A percentile compares a stretch with the other conserved stretches of the same genome.
These are phyloP conservation scores for Artemia franciscana DNA, from an alignment of 1,140 invertebrate species.

Conservation along the genomic window DNA sequence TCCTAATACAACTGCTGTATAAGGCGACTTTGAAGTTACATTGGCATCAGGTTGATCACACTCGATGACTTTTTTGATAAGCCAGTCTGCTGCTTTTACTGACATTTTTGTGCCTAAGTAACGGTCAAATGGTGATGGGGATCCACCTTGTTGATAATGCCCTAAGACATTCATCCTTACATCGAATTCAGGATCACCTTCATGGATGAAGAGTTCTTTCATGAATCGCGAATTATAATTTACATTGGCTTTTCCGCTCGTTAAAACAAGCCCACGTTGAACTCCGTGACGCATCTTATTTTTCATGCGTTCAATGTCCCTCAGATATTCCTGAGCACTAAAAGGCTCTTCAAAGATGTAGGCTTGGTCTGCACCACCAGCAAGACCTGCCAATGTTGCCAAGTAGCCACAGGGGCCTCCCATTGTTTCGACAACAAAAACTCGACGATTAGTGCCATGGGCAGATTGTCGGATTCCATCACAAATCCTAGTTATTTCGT, in stretches of 20 bases:
- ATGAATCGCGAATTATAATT: constrained; percentile 98
- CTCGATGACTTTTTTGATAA: too few species aligned
- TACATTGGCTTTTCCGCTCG: constrained; percentile 82
- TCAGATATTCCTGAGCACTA: too few species aligned
- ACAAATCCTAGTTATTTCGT: constrained; percentile 83
- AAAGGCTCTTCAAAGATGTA: constrained; percentile 3
- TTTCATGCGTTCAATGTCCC: too few species aligned
- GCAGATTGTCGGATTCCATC: too few species aligned
- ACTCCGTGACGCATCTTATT: constrained; percentile 77
- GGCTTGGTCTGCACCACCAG: background rate
- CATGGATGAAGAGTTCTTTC: constrained; percentile 75
- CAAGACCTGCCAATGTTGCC: constrained; percentile 13
- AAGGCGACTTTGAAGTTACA: too few species aligned
- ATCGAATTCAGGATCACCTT: constrained; percentile 85
- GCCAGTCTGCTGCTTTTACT: too few species aligned
- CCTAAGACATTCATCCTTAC: constrained; percentile 79
- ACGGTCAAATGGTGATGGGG: too few species aligned
- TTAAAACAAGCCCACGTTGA: constrained; percentile 67
- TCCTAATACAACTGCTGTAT: too few species aligned
- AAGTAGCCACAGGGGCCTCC: constrained; percentile 32
- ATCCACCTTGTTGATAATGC: too few species aligned
- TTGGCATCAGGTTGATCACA: too few species aligned
- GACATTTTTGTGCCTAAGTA: too few species aligned
- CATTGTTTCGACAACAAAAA: constrained; percentile 39
- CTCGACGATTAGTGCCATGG: constrained; percentile 33